A percentile compares a stretch with the other conserved stretches of the same genome.
Evolutionary conservation across 2,113 vertebrate genomes (phyloP).

Genomic region (Scartelaos histophorus): DNA sequence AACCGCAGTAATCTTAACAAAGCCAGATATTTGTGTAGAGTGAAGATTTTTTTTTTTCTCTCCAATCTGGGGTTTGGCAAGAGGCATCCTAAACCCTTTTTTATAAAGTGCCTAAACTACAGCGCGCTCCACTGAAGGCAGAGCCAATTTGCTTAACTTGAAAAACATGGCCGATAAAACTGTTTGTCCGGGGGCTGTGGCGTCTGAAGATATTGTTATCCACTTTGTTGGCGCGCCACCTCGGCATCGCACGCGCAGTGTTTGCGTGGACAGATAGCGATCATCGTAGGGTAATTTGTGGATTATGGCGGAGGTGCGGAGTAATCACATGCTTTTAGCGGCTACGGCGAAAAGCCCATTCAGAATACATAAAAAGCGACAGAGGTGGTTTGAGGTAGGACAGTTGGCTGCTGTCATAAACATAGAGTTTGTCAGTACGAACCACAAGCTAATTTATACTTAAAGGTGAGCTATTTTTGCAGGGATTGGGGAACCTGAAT

Average conservation of each 20-base stretch:
- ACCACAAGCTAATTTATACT: background rate
- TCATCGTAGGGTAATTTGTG: slow-evolving; percentile 64
- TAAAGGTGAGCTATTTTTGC: background rate
- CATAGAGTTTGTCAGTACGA: slow-evolving; percentile 28
- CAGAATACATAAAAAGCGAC: slow-evolving; percentile 24
- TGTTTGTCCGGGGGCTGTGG: slow-evolving; percentile 51
- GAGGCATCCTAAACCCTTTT: slow-evolving; percentile 66
- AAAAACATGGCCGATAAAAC: slow-evolving; percentile 67
- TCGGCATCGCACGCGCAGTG: slow-evolving; percentile 52
- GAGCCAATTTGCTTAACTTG: slow-evolving; percentile 81
- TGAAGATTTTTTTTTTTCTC: slow-evolving; percentile 59
- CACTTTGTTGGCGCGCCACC: slow-evolving; percentile 66
- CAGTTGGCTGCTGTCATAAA: slow-evolving; percentile 44
- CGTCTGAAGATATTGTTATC: slow-evolving; percentile 71
- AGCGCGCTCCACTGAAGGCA: slow-evolving; percentile 68
- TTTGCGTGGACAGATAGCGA: slow-evolving; percentile 55
- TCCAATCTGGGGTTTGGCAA: slow-evolving; percentile 59
- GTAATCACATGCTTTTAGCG: slow-evolving; percentile 50
- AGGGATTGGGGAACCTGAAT: too few species aligned
- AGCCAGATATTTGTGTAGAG: slow-evolving; percentile 74
- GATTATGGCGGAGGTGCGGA: slow-evolving; percentile 63
- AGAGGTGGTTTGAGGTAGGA: slow-evolving; percentile 24
- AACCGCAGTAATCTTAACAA: slow-evolving; percentile 79
- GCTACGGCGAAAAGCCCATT: slow-evolving; percentile 30
- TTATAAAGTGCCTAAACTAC: slow-evolving; percentile 69